These are phyloP conservation scores for Cristatella mucedo DNA, from an alignment of 2,888 invertebrate genomes.

Conservation along the genomic window DNA sequence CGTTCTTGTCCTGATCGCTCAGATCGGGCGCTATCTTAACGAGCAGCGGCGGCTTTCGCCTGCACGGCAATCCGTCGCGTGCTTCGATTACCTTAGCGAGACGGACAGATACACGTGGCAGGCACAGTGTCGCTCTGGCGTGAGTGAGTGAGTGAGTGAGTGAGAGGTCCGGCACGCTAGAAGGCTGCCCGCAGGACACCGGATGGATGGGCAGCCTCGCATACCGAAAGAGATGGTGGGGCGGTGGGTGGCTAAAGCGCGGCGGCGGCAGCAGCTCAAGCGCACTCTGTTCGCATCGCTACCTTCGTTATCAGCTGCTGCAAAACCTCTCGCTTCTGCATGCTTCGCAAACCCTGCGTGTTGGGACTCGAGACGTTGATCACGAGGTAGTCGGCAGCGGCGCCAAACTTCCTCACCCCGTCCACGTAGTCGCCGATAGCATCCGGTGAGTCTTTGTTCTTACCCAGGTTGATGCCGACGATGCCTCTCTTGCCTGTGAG, in stretches of 20 bases:
- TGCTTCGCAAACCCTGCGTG: constrained; percentile 68
- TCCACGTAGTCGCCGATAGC: constrained; percentile 63
- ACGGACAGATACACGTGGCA: no score
- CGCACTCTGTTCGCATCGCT: no score
- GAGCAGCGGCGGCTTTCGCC: constrained; percentile 57
- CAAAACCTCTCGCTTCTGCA: constrained; percentile 63
- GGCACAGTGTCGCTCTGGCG: no score
- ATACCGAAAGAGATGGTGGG: no score
- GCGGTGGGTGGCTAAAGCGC: constrained; percentile 1
- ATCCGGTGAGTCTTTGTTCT: constrained; percentile 68
- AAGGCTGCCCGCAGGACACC: no score
- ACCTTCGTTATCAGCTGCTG: constrained; percentile 47
- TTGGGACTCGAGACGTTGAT: constrained; percentile 94
- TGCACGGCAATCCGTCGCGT: constrained; percentile 17
- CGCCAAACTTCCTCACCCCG: constrained; percentile 66
- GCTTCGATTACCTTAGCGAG: constrained; percentile 27
- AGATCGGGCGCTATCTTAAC: constrained; percentile 88
- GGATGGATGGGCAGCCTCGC: no score
- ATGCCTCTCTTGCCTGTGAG: constrained; percentile 37
- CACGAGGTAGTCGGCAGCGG: constrained; percentile 80
- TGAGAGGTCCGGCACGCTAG: no score
- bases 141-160: constrained; percentile 1
- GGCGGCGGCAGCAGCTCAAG: not conserved
- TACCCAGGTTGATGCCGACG: constrained; percentile 85
- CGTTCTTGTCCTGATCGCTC: constrained; percentile 53